phyloP scores from a whole-genome alignment of 2,113 vertebrate genomes.

The Heterotilapia buettikoferi region DNA sequence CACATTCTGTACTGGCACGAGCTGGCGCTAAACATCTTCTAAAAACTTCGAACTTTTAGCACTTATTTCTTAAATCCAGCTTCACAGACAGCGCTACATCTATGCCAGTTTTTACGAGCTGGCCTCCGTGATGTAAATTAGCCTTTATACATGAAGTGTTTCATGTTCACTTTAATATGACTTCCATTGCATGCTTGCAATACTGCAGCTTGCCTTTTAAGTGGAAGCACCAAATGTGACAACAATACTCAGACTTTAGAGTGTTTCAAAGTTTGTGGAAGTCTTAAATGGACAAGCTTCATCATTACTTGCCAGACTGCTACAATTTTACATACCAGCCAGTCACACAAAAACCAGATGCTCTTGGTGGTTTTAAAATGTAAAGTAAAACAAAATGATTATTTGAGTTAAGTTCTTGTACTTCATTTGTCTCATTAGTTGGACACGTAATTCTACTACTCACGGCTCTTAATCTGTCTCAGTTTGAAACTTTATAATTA shows the following conservation, averaged over 20 bases:
- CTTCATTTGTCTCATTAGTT: not conserved
- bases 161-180: not conserved
- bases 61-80: not conserved
- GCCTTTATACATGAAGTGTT: not conserved
- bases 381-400: not conserved
- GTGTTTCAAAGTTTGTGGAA: not conserved
- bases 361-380: not conserved
- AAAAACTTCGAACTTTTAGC: not conserved
- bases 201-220: not conserved
- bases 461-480: not conserved
- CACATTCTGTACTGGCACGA: not conserved
- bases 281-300: not conserved
- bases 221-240: not conserved
- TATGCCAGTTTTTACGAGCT: not conserved
- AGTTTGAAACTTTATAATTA: not conserved
- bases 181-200: not conserved
- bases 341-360: not conserved
- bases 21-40: not conserved
- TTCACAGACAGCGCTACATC: not conserved
- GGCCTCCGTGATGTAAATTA: not conserved
- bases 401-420: not conserved
- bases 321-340: not conserved
- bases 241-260: not conserved
- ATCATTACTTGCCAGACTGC: not conserved
- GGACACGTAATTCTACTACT: not conserved